phyloP scores from a whole-genome alignment of 2,797 vertebrate species.

The Trematomus bernacchii region DNA sequence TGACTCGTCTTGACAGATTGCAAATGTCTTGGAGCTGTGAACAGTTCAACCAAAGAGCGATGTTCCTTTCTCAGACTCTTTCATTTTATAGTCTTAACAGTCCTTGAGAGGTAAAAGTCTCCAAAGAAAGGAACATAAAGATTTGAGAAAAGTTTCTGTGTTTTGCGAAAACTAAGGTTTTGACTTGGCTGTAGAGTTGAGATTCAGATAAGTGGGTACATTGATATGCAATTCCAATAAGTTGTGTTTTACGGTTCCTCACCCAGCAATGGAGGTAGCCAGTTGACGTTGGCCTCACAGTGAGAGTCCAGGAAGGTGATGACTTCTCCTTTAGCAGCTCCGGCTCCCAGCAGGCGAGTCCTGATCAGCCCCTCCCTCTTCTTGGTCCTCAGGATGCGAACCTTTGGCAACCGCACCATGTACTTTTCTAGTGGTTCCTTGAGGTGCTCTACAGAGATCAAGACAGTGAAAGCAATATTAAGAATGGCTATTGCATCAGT shows the following conservation, averaged over 20 bases:
- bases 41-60: neutral
- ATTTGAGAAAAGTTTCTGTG: too few relatives aligned
- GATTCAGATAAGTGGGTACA: neutral
- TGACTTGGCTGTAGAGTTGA: neutral
- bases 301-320: constrained; percentile 98
- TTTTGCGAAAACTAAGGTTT: neutral
- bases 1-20: neutral
- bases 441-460: constrained; percentile 88
- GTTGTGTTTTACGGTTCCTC: constrained; percentile 45
- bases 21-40: neutral
- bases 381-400: constrained; percentile 93
- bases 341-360: constrained; percentile 94
- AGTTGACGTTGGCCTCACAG: constrained; percentile 97
- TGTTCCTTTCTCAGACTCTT: neutral
- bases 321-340: constrained; percentile 90
- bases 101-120: too few relatives aligned
- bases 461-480: neutral
- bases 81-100: too few relatives aligned
- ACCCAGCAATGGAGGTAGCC: constrained; percentile 96
- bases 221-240: neutral
- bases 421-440: constrained; percentile 93
- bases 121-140: too few relatives aligned
- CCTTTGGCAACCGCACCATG: constrained; percentile 91
- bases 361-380: constrained; percentile 96
- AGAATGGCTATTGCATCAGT: rapidly evolving